Base-by-base conservation (phyloP, 2,113 vertebrate genomes). In the Aplodontia rufa region DNA sequence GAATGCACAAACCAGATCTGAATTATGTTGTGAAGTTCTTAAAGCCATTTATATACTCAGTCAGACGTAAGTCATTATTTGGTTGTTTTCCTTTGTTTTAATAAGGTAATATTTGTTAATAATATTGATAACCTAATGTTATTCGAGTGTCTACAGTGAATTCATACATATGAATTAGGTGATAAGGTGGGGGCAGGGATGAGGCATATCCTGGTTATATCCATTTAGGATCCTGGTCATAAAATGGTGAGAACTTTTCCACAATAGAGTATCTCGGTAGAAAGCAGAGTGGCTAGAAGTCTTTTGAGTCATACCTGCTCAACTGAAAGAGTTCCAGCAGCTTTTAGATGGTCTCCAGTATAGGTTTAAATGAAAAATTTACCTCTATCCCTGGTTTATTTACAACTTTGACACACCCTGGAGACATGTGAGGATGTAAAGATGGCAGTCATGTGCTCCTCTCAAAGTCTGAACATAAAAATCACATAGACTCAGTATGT, bases 21-120 rank as follows among this genome's bases (percentile, higher is more conserved):
- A 95, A 89, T 64, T 98, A 98, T 53, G 80, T 97, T 47, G 64
- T 95, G 35, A 97, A 85, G 76, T 98, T 97, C 86, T 42, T 96
- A 49, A 95, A 96, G 76, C 95, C 97, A 19, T 97, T 98, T 89
- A 55, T 98, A 17, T 96, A 97, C 35, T 93, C 87, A 6, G 42
- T 98, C 84, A 96, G 97, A 96, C 51, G 98, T 98, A 97, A 98
- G 98, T 98, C 49, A 42, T 66, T 83, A 28, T 93, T 94, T n/a
- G 45, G 17, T 85, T 86, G 40, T 45, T 82, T 47, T 16, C 66
- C 24, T 94, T 81, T 92, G 40, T 94, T 92, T 90, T 64, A 66
- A 74, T 80, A 68, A 84, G 24, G 7, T 49, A 45, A n/a, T 91
- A 6, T 87, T 74, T 83, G 32, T 81, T 80, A 69, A 42, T 75